A percentile compares a stretch with the other conserved stretches of the same genome.
These are phyloP conservation scores for Opisthocomus hoazin DNA, from an alignment of 2,113 vertebrate species.

Conservation along the genomic window DNA sequence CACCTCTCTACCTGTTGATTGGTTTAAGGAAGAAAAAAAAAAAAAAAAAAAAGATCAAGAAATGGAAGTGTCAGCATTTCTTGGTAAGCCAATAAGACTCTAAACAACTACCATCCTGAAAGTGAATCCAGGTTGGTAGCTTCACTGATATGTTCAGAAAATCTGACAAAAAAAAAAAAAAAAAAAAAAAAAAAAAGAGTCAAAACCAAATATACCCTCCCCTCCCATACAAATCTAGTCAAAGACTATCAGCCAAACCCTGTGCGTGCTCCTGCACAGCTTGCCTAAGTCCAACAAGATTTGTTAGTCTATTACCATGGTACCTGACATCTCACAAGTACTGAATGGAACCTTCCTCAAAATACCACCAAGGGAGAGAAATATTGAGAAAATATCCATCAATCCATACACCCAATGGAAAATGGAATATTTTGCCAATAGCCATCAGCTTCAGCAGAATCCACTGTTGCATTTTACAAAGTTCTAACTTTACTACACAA, in stretches of 20 bases:
- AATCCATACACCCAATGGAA: not conserved
- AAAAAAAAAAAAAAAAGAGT: not conserved
- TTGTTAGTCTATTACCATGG: not conserved
- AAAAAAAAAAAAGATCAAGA: not conserved
- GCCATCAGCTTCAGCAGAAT: not conserved
- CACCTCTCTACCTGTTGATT: not conserved
- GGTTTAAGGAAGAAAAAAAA: not conserved
- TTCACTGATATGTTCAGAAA: not conserved
- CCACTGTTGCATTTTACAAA: not conserved
- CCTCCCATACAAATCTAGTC: not conserved
- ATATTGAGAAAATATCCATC: not conserved
- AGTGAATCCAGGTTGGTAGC: not conserved
- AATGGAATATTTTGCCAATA: not conserved
- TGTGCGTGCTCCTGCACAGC: accelerated
- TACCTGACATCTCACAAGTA: not conserved
- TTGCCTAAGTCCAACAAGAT: not conserved
- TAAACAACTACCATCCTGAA: not conserved
- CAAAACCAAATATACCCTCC: not conserved
- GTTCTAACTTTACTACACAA: not conserved
- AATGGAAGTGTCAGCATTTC: not conserved
- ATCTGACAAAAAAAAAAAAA: not conserved
- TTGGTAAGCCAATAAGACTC: not conserved
- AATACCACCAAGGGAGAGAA: not conserved
- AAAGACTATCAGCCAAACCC: not conserved
- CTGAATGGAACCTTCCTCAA: not conserved